Conservation (phyloP, 1,140 invertebrate genomes). For the Theocolax elegans region DNA sequence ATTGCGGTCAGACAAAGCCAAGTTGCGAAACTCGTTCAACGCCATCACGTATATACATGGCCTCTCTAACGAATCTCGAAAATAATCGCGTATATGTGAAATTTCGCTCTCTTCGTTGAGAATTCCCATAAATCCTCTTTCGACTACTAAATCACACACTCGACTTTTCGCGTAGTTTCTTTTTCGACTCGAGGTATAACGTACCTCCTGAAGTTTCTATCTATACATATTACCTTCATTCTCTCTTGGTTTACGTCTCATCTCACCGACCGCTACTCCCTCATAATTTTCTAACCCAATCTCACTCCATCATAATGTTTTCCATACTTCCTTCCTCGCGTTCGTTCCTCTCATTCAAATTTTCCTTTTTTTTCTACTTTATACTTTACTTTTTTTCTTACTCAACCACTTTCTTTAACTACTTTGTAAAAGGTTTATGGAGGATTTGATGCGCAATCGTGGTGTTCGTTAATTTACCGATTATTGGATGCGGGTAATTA, state of each 20-base stretch:
- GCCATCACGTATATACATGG: too few species aligned
- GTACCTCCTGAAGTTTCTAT: too few species aligned
- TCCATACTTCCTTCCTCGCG: not conserved
- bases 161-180: not conserved
- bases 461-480: too few species aligned
- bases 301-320: conserved; percentile 11
- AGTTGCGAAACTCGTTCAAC: too few species aligned
- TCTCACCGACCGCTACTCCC: not conserved
- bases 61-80: conserved; percentile 16
- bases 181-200: conserved; percentile 3
- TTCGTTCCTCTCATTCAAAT: too few species aligned
- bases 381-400: too few species aligned
- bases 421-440: too few species aligned
- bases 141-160: conserved; percentile 33
- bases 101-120: not conserved
- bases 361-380: too few species aligned
- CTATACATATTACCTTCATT: not conserved
- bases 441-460: too few species aligned
- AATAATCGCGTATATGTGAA: too few species aligned
- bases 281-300: conserved; percentile 27
- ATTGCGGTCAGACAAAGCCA: conserved; percentile 2
- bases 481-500: too few species aligned
- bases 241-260: not conserved
- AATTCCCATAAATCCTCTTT: conserved; percentile 29
- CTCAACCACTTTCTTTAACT: too few species aligned